Evolutionary conservation across 2,113 vertebrate species (phyloP).

Genomic region (Melanostigma gelatinosum): DNA sequence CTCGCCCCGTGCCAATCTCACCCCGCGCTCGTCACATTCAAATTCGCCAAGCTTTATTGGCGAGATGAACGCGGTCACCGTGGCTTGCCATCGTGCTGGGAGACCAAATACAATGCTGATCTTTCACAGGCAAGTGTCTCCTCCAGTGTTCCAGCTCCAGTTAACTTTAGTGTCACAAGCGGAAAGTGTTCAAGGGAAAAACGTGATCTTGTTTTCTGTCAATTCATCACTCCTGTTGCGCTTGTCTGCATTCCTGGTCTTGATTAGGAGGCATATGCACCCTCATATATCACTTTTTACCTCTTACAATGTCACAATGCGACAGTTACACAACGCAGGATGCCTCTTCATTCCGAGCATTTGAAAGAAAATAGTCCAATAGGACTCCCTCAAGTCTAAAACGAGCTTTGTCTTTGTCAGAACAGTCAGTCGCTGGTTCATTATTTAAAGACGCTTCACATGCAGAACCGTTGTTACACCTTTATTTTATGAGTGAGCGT

Average conservation of each 20-base stretch:
- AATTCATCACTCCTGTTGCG: not conserved
- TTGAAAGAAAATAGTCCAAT: conserved; percentile 27
- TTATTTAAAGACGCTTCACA: conserved; percentile 17
- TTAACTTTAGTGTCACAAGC: conserved; percentile 40
- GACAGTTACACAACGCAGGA: not conserved
- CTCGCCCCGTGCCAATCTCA: conserved; percentile 57
- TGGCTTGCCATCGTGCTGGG: conserved; percentile 55
- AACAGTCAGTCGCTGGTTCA: conserved; percentile 7
- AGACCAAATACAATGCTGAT: conserved; percentile 67
- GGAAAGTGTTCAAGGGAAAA: conserved; percentile 19
- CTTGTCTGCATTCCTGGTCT: not conserved
- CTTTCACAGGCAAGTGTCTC: conserved; percentile 51
- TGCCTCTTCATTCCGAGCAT: conserved; percentile 3
- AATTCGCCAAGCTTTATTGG: conserved; percentile 73
- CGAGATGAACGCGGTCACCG: conserved; percentile 54
- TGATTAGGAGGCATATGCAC: not conserved
- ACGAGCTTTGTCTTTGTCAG: conserved; percentile 24
- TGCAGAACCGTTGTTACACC: conserved; percentile 3
- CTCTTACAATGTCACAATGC: not conserved
- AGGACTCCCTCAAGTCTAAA: not conserved
- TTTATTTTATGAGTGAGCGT: conserved; percentile 13
- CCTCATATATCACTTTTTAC: not conserved
- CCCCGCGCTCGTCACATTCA: conserved; percentile 73
- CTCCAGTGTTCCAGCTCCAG: conserved; percentile 25
- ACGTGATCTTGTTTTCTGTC: conserved; percentile 13